phyloP scores from a whole-genome alignment of 2,888 invertebrate species.

The Noctua pronuba region DNA sequence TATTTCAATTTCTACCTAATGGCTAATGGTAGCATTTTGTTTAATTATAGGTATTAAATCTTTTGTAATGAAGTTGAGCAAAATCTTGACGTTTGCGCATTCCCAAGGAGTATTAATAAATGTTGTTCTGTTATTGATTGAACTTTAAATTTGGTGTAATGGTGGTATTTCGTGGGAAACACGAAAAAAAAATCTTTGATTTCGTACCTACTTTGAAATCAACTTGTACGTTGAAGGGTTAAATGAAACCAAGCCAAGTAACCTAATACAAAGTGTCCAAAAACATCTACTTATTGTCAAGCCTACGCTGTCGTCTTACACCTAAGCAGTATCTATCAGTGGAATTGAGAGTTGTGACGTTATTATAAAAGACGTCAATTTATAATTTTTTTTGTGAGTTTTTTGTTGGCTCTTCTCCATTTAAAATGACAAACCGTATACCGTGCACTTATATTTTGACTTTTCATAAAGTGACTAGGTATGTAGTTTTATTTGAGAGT shows the following conservation, averaged over 20 bases:
- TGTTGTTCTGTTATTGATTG: slow-evolving; percentile 31
- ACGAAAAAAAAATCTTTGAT: neutral
- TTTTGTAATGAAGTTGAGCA: slow-evolving; percentile 75
- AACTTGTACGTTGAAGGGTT: neutral
- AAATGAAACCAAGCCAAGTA: neutral
- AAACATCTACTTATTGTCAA: neutral
- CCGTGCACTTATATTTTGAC: neutral
- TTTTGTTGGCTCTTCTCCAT: neutral
- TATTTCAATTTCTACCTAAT: slow-evolving; percentile 82
- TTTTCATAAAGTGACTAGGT: neutral
- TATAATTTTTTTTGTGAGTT: neutral
- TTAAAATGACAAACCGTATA: neutral
- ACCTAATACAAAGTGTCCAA: neutral
- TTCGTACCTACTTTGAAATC: neutral
- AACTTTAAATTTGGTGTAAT: slow-evolving; percentile 22
- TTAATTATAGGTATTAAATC: slow-evolving; percentile 82
- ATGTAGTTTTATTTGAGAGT: neutral
- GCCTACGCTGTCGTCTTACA: neutral
- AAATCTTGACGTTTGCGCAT: slow-evolving; percentile 63
- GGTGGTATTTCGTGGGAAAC: neutral
- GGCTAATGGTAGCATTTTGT: slow-evolving; percentile 73
- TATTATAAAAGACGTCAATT: neutral
- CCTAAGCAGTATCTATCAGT: neutral
- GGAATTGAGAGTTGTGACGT: neutral
- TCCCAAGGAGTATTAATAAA: slow-evolving; percentile 45